Evolutionary conservation across 2,888 invertebrate genomes (phyloP), one percentile per base, ranked within the genome.

Genomic region (Agrochola macilenta): DNA sequence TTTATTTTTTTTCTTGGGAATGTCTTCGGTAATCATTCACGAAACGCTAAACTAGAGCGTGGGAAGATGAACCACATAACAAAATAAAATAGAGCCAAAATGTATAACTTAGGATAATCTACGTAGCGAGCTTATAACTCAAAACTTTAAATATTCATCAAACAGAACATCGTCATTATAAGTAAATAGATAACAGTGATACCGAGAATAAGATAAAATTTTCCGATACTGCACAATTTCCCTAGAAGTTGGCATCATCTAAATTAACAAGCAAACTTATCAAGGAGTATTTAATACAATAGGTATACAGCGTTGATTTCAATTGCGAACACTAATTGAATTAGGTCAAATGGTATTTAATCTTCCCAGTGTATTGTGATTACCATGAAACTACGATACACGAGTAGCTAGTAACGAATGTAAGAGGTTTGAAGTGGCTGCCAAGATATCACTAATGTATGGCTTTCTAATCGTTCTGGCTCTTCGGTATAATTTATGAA

Each of bases 401-500:
- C 26, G 54, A 61, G 65, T 66, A 43, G 65, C 60, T 43, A 69
- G 68, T 79, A 72, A 72, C 81, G 61, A 69, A 58, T 66, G 76
- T 80, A 76, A 83, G 82, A 82, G 76, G 84, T 84, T 84, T 82
- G 84, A 84, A 82, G 84, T 84, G 57, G 69, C 81, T 84, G 82
- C 82, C 84, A 83, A 80, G 81, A 84, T 83, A 83, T 66, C 72
- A 54, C 58, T 76, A 84, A 83, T 80, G 65, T 83, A 84, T 79
- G 68, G 70, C 80, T 84, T 82, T 82, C 71, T 82, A 82, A 82
- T 84, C 80, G 84, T 84, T 79, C 79, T 79, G 63, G 60, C 82
- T 74, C 80, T 69, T 75, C 75, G 57, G 43, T 60, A 49, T 71
- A 57, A 83, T 82, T 70, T 83, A 82, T 82, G 84, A 83, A 73